These are phyloP conservation scores for Drosophila putrida DNA, from an alignment of 2,888 invertebrate genomes.

Conservation along the genomic window DNA sequence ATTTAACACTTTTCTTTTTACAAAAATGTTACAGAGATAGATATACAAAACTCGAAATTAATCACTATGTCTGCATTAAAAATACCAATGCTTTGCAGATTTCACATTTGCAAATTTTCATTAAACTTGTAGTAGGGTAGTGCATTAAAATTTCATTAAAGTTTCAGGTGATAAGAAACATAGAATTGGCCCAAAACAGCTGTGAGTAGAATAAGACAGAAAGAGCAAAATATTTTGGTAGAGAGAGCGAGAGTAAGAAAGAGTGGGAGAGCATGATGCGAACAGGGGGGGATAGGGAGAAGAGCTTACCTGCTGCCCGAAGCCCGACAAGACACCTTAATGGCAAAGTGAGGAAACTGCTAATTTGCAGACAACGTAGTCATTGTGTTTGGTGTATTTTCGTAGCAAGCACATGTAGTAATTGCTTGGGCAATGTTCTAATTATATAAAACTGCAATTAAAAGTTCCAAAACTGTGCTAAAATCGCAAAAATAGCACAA, in stretches of 20 bases:
- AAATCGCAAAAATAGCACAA: conserved; percentile 53
- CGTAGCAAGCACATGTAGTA: conserved; percentile 14
- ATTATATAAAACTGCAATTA: conserved; percentile 40
- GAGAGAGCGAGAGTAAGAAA: conserved; percentile 14
- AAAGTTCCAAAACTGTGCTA: conserved; percentile 23
- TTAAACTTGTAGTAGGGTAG: conserved; percentile 2
- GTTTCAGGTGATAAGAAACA: conserved; percentile 51
- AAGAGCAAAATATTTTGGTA: conserved; percentile 45
- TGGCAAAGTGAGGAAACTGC: conserved; percentile 46
- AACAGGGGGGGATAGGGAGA: conserved; percentile 13
- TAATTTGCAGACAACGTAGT: conserved; percentile 46
- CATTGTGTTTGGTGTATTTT: conserved; percentile 39
- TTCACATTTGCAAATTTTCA: conserved; percentile 16
- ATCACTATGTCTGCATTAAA: background rate
- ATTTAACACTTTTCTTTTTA: background rate
- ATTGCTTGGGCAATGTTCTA: conserved; percentile 16
- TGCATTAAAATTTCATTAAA: conserved; percentile 32
- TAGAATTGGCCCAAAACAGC: conserved; percentile 51
- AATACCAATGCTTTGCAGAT: background rate
- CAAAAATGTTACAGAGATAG: background rate
- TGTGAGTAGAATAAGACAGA: conserved; percentile 48
- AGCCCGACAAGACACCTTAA: conserved; percentile 60
- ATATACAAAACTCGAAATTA: background rate
- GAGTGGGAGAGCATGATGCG: conserved; percentile 37
- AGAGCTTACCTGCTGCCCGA: conserved; percentile 65